Evolutionary conservation across 2,888 invertebrate genomes (phyloP).

Genomic region (Osedax frankpressi): DNA sequence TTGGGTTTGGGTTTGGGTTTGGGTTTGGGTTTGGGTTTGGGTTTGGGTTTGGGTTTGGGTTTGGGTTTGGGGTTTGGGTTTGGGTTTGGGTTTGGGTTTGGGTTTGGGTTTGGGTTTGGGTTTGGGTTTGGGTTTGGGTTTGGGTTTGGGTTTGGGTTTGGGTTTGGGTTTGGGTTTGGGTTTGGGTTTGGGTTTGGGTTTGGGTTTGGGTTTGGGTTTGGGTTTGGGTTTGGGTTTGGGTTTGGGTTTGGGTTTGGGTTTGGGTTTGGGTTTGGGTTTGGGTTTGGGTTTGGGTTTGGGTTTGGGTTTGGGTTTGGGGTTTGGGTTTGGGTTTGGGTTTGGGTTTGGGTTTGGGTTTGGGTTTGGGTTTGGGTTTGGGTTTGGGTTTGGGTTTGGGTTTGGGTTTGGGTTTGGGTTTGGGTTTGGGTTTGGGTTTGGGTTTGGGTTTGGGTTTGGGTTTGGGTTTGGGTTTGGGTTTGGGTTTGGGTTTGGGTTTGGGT

Average conservation of each 20-base stretch:
- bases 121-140: background rate
- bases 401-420: slow-evolving; percentile 14
- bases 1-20: background rate
- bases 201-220: background rate
- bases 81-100: background rate
- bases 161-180: background rate
- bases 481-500: background rate
- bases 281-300: slow-evolving; percentile 17
- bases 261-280: slow-evolving; percentile 13
- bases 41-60: background rate
- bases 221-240: background rate
- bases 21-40: background rate
- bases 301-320: slow-evolving; percentile 10
- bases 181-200: background rate
- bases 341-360: slow-evolving; percentile 14
- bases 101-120: background rate
- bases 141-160: background rate
- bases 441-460: background rate
- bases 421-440: slow-evolving; percentile 15
- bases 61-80: background rate
- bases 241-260: background rate
- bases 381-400: slow-evolving; percentile 16
- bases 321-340: too few relatives aligned
- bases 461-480: background rate
- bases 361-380: slow-evolving; percentile 18